These are phyloP conservation scores for Nylanderia fulva DNA, from an alignment of 1,140 invertebrate species.

Conservation along the genomic window DNA sequence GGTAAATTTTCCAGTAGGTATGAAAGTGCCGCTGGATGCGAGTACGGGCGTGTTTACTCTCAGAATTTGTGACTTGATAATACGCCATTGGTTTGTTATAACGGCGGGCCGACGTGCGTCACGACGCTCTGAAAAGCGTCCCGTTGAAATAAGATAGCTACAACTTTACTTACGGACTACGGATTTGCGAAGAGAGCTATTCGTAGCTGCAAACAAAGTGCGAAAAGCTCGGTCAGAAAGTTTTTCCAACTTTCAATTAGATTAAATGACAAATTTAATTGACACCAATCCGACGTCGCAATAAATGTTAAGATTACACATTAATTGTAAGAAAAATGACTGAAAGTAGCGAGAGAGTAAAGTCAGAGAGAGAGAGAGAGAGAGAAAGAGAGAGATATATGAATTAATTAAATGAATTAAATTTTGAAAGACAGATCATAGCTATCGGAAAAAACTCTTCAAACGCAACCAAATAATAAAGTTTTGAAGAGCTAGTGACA, in stretches of 20 bases:
- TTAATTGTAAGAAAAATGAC: not conserved
- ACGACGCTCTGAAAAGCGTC: constrained; percentile 38
- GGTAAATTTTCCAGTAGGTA: constrained; percentile 55
- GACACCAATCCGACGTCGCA: not conserved
- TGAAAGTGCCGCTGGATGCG: constrained; percentile 46
- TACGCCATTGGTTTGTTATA: constrained; percentile 62
- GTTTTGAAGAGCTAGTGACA: constrained; percentile 38
- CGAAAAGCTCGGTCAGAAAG: constrained; percentile 2
- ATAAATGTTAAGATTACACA: not conserved
- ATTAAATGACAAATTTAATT: not conserved
- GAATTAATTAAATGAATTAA: constrained; percentile 13
- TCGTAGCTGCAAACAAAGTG: constrained; percentile 42
- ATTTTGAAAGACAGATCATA: not conserved
- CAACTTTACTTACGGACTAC: constrained; percentile 25
- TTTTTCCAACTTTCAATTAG: not conserved
- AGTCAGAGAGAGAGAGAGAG: no score
- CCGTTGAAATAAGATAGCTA: constrained; percentile 49
- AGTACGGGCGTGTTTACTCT: constrained; percentile 34
- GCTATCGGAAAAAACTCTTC: not conserved
- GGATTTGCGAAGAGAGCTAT: constrained; percentile 53
- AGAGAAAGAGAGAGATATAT: no score
- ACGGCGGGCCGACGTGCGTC: constrained; percentile 48
- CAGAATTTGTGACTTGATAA: constrained; percentile 61
- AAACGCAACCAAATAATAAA: constrained; percentile 23
- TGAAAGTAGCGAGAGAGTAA: not conserved